These are phyloP conservation scores for Fulica atra DNA, from an alignment of 2,113 vertebrate species.

Conservation along the genomic window DNA sequence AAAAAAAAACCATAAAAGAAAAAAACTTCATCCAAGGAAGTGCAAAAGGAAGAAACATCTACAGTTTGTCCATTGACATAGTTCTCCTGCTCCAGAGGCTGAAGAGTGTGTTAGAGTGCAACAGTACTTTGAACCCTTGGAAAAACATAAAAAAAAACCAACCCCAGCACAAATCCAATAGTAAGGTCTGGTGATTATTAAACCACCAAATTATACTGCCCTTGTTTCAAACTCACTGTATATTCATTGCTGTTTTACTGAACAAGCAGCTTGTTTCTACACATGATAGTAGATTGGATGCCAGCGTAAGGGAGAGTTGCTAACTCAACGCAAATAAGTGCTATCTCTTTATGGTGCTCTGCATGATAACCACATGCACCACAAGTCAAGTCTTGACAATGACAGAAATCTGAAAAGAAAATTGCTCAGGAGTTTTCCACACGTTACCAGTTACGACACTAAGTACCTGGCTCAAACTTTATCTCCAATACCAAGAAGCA, in stretches of 20 bases:
- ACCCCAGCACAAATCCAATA: background rate
- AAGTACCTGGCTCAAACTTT: background rate
- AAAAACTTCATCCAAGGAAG: background rate
- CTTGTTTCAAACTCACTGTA: background rate
- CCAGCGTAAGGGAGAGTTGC: background rate
- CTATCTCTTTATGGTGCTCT: background rate
- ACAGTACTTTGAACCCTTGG: background rate
- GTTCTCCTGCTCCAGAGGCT: background rate
- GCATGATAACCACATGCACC: background rate
- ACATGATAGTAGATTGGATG: background rate
- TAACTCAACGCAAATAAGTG: background rate
- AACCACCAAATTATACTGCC: background rate
- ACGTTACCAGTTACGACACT: background rate
- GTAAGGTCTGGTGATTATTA: background rate
- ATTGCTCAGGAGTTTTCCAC: background rate
- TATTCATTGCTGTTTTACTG: background rate
- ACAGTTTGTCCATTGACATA: background rate
- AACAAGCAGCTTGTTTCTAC: background rate
- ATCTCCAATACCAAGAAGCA: background rate
- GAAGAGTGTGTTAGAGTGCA: background rate
- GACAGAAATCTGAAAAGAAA: background rate
- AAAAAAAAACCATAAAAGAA: background rate
- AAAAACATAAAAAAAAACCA: background rate
- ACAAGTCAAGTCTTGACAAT: background rate
- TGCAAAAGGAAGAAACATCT: conserved; percentile 9